phyloP scores from a whole-genome alignment of 2,888 invertebrate species.

The Kuschelorhynchus macadamiae region DNA sequence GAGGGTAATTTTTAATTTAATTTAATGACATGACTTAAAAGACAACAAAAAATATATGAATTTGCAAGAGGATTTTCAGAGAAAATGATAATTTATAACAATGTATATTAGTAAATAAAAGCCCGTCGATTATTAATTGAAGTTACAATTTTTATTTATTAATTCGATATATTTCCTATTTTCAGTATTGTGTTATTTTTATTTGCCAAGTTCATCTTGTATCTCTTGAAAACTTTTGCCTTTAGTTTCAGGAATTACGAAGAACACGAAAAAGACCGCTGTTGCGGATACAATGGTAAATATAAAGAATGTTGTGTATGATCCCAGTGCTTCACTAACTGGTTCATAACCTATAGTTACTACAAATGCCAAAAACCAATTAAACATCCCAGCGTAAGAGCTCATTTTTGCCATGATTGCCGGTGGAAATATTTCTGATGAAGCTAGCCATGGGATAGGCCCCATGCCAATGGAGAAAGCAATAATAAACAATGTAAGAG shows the following conservation, averaged over 20 bases:
- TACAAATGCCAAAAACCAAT: slow-evolving; percentile 86
- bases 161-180: too few species aligned
- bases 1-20: too few species aligned
- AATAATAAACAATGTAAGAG: slow-evolving; percentile 82
- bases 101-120: too few species aligned
- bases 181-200: too few species aligned
- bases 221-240: slow-evolving; percentile 58
- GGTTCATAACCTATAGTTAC: slow-evolving; percentile 82
- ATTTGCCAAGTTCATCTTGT: too few species aligned
- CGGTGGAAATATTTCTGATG: slow-evolving; percentile 85
- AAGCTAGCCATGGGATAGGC: slow-evolving; percentile 91
- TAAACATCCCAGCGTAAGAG: slow-evolving; percentile 85
- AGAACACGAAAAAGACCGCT: slow-evolving; percentile 75
- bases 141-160: too few species aligned
- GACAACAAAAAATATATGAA: too few species aligned
- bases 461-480: slow-evolving; percentile 79
- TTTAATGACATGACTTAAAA: too few species aligned
- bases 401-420: slow-evolving; percentile 84
- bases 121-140: too few species aligned
- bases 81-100: too few species aligned
- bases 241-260: slow-evolving; percentile 63
- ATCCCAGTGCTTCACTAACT: slow-evolving; percentile 72
- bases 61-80: too few species aligned
- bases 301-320: slow-evolving; percentile 81
- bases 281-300: slow-evolving; percentile 78